Conservation (phyloP, 2,113 vertebrate species). For the Mixornis gularis region DNA sequence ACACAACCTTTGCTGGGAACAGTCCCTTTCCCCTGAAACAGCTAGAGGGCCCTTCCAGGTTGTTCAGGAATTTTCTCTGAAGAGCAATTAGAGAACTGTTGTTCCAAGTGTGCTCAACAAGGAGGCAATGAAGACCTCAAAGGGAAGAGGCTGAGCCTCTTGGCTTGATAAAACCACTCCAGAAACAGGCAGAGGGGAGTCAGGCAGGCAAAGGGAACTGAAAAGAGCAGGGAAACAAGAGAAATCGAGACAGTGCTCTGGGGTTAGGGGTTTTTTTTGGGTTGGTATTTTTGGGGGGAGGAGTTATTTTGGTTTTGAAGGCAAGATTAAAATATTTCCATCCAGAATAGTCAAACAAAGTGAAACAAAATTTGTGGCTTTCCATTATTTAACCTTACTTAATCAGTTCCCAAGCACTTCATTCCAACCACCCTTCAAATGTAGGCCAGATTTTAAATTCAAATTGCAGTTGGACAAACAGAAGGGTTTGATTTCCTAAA, state of each 20-base stretch:
- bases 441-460: not conserved
- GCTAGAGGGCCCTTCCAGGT: slow-evolving; percentile 37
- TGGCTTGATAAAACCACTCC: not conserved
- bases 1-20: not conserved
- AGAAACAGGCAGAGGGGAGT: slow-evolving; percentile 2
- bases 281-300: not conserved
- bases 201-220: not conserved
- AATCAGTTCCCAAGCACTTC: not conserved
- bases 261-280: rapidly evolving
- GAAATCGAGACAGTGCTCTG: not conserved
- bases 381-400: not conserved
- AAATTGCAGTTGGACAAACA: not conserved
- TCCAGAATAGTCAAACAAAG: not conserved
- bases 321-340: not conserved
- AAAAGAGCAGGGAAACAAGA: not conserved
- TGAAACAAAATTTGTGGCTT: not conserved
- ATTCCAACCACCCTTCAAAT: not conserved
- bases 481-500: not conserved
- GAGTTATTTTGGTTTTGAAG: not conserved
- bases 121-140: slow-evolving; percentile 11
- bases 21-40: not conserved
- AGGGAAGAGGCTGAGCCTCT: slow-evolving; percentile 8
- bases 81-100: slow-evolving; percentile 55
- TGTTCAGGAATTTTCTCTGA: slow-evolving; percentile 32
- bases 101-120: slow-evolving; percentile 45